These are phyloP conservation scores for Phyto melanocephala DNA, from an alignment of 2,888 invertebrate genomes.

Conservation along the genomic window DNA sequence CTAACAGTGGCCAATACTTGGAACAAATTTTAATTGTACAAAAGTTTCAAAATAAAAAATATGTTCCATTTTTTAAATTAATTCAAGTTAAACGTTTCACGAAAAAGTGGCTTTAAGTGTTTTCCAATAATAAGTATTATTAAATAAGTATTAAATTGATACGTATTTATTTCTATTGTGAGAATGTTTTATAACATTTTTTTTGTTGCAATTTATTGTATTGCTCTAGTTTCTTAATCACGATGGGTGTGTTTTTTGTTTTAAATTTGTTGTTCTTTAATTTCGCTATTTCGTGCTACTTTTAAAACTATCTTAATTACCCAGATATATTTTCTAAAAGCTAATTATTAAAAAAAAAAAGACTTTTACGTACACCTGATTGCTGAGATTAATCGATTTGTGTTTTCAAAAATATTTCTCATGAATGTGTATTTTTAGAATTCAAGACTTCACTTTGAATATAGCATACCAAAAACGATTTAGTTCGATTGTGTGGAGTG, in stretches of 20 bases:
- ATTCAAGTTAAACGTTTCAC: neutral
- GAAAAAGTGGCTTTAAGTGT: neutral
- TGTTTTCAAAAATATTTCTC: neutral
- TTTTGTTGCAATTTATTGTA: conserved; percentile 7
- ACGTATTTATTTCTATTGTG: neutral
- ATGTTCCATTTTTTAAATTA: no score
- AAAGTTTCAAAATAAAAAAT: no score
- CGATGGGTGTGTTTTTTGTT: conserved; percentile 17
- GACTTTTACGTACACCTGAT: neutral
- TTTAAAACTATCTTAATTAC: conserved; percentile 25
- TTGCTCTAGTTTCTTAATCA: conserved; percentile 14
- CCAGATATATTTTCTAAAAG: no score
- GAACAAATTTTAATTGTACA: no score
- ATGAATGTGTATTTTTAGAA: neutral
- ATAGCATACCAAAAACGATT: conserved; percentile 19
- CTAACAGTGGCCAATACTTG: no score
- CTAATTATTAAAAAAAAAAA: neutral
- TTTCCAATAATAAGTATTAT: neutral
- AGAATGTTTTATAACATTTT: neutral
- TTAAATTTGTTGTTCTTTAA: no score
- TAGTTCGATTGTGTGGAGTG: conserved; percentile 49
- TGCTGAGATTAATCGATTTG: conserved; percentile 26
- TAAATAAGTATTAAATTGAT: neutral
- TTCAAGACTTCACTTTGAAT: conserved; percentile 26
- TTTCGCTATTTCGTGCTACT: neutral